These are phyloP conservation scores for Belgica antarctica DNA, from an alignment of 2,888 invertebrate genomes.

Conservation along the genomic window DNA sequence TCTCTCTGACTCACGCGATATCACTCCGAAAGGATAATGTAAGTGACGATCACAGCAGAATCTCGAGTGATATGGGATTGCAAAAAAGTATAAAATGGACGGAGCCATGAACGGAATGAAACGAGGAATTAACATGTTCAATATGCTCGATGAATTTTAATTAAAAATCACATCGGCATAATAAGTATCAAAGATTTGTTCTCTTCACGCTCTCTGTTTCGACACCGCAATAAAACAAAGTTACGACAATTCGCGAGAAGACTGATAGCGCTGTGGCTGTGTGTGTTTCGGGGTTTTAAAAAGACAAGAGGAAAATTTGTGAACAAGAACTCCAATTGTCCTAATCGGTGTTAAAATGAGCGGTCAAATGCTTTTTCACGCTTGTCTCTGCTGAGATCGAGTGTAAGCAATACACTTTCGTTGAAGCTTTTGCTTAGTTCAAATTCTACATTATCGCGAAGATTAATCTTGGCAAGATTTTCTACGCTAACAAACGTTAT, in stretches of 20 bases:
- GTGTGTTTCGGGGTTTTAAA: not conserved
- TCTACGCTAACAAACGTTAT: conserved; percentile 11
- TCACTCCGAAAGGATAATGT: no score
- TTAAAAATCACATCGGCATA: conserved; percentile 52
- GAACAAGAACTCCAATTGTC: not conserved
- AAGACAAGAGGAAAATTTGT: not conserved
- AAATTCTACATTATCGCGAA: no score
- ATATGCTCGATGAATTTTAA: conserved; percentile 31
- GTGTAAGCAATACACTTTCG: no score
- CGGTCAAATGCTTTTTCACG: not conserved
- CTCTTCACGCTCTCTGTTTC: conserved; percentile 9
- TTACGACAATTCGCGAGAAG: not conserved
- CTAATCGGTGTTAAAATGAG: not conserved
- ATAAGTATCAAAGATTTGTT: conserved; percentile 57
- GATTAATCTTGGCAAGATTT: no score
- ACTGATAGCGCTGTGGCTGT: not conserved
- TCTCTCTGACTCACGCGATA: no score
- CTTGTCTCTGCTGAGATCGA: not conserved
- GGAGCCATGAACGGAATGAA: no score
- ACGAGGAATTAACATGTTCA: no score
- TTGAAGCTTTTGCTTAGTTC: no score
- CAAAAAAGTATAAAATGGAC: no score
- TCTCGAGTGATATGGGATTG: no score
- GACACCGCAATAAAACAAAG: not conserved
- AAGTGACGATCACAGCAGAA: no score